phyloP scores from a whole-genome alignment of 2,797 vertebrate genomes.

The Poecilia picta region DNA sequence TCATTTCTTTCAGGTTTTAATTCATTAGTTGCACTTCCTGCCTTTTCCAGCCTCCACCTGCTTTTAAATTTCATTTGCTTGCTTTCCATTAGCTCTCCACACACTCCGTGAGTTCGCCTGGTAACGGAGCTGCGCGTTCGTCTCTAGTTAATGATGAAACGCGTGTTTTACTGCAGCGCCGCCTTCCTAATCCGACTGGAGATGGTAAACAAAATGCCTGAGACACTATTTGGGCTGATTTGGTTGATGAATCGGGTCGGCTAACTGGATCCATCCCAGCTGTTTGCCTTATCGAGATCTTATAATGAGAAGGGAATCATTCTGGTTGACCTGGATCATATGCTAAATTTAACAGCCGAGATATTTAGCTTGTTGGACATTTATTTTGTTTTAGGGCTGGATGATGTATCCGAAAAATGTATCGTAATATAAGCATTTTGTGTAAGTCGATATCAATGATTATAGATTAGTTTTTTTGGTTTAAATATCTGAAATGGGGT shows the following conservation, averaged over 20 bases:
- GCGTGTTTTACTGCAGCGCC: background rate
- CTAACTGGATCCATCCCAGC: constrained; percentile 13
- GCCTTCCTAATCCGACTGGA: constrained; percentile 7
- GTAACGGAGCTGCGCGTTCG: background rate
- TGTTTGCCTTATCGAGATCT: constrained; percentile 12
- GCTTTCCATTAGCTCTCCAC: background rate
- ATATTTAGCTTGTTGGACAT: background rate
- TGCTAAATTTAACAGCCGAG: background rate
- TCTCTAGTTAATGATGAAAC: constrained; percentile 23
- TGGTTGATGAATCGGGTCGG: background rate
- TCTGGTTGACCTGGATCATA: constrained; percentile 15
- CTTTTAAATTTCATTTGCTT: background rate
- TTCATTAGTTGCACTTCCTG: background rate
- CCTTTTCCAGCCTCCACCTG: background rate
- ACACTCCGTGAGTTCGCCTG: background rate
- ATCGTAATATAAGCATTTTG: no score
- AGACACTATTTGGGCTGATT: constrained; percentile 15
- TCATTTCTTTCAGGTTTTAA: background rate
- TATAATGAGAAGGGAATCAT: constrained; percentile 22
- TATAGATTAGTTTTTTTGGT: no score
- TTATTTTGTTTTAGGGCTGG: no score
- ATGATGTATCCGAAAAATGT: no score
- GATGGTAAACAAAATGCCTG: constrained; percentile 24
- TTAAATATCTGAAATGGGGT: no score
- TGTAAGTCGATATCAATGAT: no score